Base-by-base conservation (phyloP, 2,113 vertebrate species). In the Cheilinus undulatus region DNA sequence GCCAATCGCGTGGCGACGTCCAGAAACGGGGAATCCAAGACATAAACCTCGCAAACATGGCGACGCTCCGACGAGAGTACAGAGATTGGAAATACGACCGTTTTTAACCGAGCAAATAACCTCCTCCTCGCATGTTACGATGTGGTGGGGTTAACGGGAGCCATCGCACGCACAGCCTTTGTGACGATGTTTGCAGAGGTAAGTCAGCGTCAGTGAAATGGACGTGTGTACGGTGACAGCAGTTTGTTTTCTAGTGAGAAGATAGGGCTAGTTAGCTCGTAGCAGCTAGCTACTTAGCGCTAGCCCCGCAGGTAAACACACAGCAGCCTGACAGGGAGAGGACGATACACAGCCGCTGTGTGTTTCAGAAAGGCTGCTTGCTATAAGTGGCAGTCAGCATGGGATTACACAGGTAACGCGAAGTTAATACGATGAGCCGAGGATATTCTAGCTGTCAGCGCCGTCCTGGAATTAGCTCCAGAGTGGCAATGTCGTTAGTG, bases 111-210 rank as follows among this genome's bases (percentile, higher is more conserved):
- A 69, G 19, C 76, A 78, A 73, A 86, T 62, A 73, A 76, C 54
- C 58, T 65, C 65, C 30, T 68, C 62, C 50, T 66, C 60, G 68
- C 57, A 49, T 65, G 73, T 64, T 81, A 90, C 67, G 62, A 95
- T 94, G 93, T 91, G 93, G 83, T 68, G 93, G 92, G 89, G 92
- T 89, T 94, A 92, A 82, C 56, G 73, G 23, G 59, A 67, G 76
- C 83, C 82, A 27, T 79, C 61, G 75, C 82, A 75, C 80, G 74
- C 79, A 72, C 85, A 86, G 85, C 92, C 62, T 85, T 86, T 86
- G 88, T 76, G 88, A 93, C 85, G 73, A 95, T 95, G 94, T 82
- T 94, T 66, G 91, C 92, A 86, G 94, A 95, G 94, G 94, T 95
- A 73, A 93, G 93, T 85, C 13, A 1, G 30, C 20, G 28, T 45